These are phyloP conservation scores for Oxycera nigricornis DNA, from an alignment of 2,888 invertebrate genomes.

Conservation along the genomic window DNA sequence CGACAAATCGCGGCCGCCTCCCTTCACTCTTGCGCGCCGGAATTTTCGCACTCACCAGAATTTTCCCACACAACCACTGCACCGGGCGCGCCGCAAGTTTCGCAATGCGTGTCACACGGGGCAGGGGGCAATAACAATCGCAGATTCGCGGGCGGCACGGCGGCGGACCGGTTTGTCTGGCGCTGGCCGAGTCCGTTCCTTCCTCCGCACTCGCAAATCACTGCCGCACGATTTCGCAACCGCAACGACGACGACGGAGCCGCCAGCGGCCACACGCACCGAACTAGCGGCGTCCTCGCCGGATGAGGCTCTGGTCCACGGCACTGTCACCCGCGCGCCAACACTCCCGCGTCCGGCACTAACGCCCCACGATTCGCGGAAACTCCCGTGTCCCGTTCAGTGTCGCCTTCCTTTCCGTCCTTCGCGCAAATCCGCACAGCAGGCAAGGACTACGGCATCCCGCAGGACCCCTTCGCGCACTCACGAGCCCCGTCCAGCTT, in stretches of 20 bases:
- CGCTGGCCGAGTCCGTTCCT: neutral
- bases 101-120: neutral
- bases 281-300: constrained; percentile 3
- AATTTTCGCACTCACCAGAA: neutral
- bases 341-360: neutral
- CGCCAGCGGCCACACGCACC: neutral
- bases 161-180: constrained; percentile 29
- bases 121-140: neutral
- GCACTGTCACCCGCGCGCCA: constrained; percentile 5
- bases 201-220: constrained; percentile 11
- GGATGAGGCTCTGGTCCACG: neutral
- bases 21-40: constrained; percentile 3
- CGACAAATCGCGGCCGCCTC: no score
- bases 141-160: neutral
- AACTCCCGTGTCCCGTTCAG: neutral
- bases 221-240: neutral
- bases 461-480: neutral
- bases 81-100: neutral
- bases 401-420: no score
- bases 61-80: constrained; percentile 21
- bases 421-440: constrained; percentile 2
- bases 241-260: neutral
- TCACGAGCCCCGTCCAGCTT: neutral
- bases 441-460: neutral
- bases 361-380: neutral